phyloP scores from a whole-genome alignment of 2,113 vertebrate species.

The Felis chaus region DNA sequence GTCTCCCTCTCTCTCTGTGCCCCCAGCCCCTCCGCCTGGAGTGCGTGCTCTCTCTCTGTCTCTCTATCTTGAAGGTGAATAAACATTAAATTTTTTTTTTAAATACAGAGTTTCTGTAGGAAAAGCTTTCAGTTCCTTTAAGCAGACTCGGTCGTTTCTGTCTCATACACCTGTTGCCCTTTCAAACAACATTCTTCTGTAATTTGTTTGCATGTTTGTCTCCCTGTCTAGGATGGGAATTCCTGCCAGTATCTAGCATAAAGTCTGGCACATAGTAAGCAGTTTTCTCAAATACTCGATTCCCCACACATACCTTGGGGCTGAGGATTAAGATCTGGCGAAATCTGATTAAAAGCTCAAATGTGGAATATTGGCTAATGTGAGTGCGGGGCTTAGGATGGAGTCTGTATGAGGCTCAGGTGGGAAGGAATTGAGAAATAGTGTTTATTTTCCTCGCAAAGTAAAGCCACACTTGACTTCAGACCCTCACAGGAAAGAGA shows the following conservation, averaged over 20 bases:
- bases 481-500: not conserved
- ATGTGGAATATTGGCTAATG: not conserved
- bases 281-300: not conserved
- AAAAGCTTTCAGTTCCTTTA: not conserved
- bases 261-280: not conserved
- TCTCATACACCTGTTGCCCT: not conserved
- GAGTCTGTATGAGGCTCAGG: not conserved
- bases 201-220: not conserved
- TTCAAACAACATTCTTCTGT: not conserved
- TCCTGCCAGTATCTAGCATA: not conserved
- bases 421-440: not conserved
- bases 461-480: not conserved
- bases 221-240: not conserved
- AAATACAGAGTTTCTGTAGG: not conserved
- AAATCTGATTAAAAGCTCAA: not conserved
- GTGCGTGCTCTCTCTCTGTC: too few species aligned
- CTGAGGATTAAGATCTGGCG: not conserved
- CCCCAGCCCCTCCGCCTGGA: too few species aligned
- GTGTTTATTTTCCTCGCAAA: not conserved
- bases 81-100: too few species aligned
- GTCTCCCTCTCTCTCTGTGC: too few species aligned
- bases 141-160: not conserved
- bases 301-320: rapidly evolving
- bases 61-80: too few species aligned
- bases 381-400: not conserved